These are phyloP conservation scores for Fulmarus glacialis DNA, from an alignment of 2,113 vertebrate genomes.

Conservation along the genomic window DNA sequence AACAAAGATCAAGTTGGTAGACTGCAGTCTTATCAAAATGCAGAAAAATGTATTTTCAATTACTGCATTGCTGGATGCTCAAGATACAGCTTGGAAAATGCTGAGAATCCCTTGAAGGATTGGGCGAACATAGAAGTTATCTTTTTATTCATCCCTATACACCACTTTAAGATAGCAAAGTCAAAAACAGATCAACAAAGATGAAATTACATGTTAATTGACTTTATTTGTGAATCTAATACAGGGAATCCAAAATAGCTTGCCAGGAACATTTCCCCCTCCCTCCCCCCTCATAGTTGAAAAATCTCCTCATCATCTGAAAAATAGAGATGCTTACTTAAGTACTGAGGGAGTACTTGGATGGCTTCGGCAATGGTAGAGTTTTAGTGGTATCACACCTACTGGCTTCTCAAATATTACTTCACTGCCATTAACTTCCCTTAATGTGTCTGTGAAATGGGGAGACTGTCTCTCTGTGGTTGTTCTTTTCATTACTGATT, in stretches of 20 bases:
- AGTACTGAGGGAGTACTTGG: not conserved
- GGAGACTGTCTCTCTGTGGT: not conserved
- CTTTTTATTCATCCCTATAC: not conserved
- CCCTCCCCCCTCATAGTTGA: not conserved
- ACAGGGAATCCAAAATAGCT: fast-evolving
- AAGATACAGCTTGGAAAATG: not conserved
- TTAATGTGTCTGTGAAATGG: fast-evolving
- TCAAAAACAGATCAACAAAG: not conserved
- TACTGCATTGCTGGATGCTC: not conserved
- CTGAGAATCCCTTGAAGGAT: not conserved
- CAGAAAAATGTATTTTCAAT: not conserved
- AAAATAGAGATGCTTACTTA: not conserved
- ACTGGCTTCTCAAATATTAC: not conserved
- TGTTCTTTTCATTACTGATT: not conserved
- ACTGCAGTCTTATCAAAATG: not conserved
- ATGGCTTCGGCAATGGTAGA: not conserved
- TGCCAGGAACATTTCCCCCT: not conserved
- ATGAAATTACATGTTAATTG: not conserved
- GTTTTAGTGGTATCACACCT: not conserved
- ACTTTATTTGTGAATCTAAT: not conserved
- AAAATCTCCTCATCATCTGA: not conserved
- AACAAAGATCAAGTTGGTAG: not conserved
- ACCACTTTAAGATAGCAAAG: not conserved
- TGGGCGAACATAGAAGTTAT: not conserved
- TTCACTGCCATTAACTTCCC: not conserved